These are phyloP conservation scores for Apodemus speciosus DNA, from an alignment of 2,113 vertebrate genomes.

Conservation along the genomic window DNA sequence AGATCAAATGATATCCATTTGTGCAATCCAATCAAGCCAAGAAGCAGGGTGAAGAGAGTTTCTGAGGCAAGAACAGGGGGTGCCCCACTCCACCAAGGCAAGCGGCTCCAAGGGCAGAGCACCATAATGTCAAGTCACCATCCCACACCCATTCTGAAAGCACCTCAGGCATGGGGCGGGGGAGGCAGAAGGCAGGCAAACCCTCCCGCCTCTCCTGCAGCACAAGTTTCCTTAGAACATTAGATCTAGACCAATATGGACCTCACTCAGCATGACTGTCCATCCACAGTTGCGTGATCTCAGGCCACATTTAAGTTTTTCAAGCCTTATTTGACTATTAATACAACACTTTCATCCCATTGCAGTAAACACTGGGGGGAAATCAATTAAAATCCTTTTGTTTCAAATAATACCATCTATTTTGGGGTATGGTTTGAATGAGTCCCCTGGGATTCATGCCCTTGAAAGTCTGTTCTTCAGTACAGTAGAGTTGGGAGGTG, in stretches of 20 bases:
- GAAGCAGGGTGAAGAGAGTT: not conserved
- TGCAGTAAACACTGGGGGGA: not conserved
- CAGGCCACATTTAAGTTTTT: not conserved
- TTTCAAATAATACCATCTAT: not conserved
- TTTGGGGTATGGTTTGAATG: not conserved
- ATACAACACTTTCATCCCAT: too few relatives aligned
- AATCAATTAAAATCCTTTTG: not conserved
- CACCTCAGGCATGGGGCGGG: not conserved
- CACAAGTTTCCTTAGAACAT: not conserved
- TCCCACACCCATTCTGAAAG: not conserved
- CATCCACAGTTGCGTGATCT: not conserved
- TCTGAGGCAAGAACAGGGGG: not conserved
- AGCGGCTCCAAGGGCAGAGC: not conserved
- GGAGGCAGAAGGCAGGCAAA: not conserved
- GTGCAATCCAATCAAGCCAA: not conserved
- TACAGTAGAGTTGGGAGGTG: not conserved
- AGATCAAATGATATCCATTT: not conserved
- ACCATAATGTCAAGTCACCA: not conserved
- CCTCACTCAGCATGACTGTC: not conserved
- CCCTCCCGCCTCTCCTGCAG: not conserved
- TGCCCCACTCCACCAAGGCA: not conserved
- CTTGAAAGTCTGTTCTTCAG: not conserved
- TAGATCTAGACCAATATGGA: not conserved
- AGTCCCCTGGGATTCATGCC: not conserved
- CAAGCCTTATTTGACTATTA: not conserved